Conservation (phyloP, 2,888 invertebrate species). For the Cephus spinipes region DNA sequence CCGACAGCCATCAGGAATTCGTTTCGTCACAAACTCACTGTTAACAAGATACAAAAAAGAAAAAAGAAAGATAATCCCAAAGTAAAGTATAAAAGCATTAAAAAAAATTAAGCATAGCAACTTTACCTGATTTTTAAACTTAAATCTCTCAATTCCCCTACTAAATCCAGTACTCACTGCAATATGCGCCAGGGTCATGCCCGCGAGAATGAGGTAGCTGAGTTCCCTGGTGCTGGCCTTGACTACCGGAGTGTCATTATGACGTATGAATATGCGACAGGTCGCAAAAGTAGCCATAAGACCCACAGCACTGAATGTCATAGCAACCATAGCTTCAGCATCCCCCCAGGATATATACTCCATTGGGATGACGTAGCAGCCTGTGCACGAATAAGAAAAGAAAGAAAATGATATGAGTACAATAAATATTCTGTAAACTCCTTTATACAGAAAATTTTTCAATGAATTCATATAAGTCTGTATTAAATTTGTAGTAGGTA, state of each 20-base stretch:
- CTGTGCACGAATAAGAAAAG: conserved; percentile 49
- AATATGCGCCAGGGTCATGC: conserved; percentile 60
- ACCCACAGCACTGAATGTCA: conserved; percentile 73
- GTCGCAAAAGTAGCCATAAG: conserved; percentile 73
- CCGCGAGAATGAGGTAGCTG: conserved; percentile 78
- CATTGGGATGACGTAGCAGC: conserved; percentile 72
- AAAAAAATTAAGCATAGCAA: too few relatives aligned
- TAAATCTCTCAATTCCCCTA: not conserved
- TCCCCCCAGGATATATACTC: conserved; percentile 75
- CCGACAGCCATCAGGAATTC: not conserved
- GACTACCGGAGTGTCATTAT: conserved; percentile 83
- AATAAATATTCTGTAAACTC: not conserved
- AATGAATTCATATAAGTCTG: not conserved
- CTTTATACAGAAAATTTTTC: not conserved
- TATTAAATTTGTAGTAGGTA: not conserved
- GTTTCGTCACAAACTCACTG: not conserved
- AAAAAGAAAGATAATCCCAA: not conserved
- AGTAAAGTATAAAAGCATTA: not conserved
- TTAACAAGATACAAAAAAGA: not conserved
- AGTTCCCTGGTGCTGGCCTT: conserved; percentile 76
- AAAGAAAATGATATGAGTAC: not conserved
- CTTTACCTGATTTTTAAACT: not conserved
- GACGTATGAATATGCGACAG: conserved; percentile 73
- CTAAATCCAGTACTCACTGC: conserved; percentile 39
- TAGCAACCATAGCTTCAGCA: conserved; percentile 73